Evolutionary conservation across 2,888 invertebrate genomes (phyloP), one percentile per base, ranked within the genome.

Genomic region (Clostera curtula): DNA sequence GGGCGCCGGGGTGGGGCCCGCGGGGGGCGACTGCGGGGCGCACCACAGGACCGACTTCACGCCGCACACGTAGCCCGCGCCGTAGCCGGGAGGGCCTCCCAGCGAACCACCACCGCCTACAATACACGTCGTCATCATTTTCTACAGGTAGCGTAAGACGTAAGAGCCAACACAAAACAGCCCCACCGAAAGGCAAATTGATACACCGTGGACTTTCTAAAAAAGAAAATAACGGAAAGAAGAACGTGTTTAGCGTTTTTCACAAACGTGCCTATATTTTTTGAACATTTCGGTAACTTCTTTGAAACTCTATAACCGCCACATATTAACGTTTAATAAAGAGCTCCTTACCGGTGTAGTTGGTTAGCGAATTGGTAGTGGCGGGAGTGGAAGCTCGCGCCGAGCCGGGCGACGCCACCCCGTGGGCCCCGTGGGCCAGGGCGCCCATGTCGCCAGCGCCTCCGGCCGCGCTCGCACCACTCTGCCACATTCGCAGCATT

Each of bases 301-400:
- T 15, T 9, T 12, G 16, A 25, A 17, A 8, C 8, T 8, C 14
- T 12, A 3, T 7, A 26, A 13, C 13, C 22, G 6, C 16, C 13
- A 10, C 13, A 12, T 10, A n/a, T 7, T 14, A 8, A 6, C 3
- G 18, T 4, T 18, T 8, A 18, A 18, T n/a, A 24, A 7, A 10
- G 9, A 5, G 11, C 9, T 19, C 45, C 46, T 55, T 31, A 63
- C 70, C 62, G 5, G 65, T 40, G 35, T 70, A 73, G 11, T 65
- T 56, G 32, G 56, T 43, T n/a, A 68, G 29, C n/a, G 59, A 36
- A 41, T 52, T 56, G 31, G 56, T 47, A 24, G 62, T 38, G 11
- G 74, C 68, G 1, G 75, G 73, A 0, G 76, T 72, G 17, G 75
- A 63, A 7, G 73, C 69, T 3, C 74, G 64, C 29, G 44, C 72